phyloP scores from a whole-genome alignment of 2,113 vertebrate genomes.

The Ophiodon elongatus region DNA sequence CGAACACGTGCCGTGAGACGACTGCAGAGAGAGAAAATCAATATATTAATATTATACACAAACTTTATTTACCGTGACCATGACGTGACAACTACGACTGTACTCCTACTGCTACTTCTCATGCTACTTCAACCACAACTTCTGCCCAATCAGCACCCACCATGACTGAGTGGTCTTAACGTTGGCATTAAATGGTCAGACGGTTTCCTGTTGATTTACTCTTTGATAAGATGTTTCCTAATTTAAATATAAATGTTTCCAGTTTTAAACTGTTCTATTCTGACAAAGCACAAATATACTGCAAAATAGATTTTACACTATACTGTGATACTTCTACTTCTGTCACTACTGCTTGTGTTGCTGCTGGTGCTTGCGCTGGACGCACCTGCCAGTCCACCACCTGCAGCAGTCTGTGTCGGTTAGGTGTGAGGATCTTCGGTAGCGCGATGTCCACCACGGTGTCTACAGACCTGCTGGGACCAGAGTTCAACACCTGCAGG shows the following conservation, averaged over 20 bases:
- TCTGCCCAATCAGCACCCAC: background rate
- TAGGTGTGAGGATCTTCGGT: constrained; percentile 88
- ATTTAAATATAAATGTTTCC: background rate
- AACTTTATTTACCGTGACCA: background rate
- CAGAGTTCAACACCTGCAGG: constrained; percentile 90
- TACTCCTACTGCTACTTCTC: background rate
- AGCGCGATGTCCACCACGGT: constrained; percentile 87
- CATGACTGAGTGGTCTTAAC: background rate
- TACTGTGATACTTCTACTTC: background rate
- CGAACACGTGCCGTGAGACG: constrained; percentile 87
- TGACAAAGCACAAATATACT: background rate
- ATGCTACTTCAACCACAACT: background rate
- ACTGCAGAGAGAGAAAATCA: constrained; percentile 76
- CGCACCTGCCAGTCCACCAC: constrained; percentile 89
- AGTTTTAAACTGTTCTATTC: background rate
- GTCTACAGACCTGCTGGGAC: constrained; percentile 88
- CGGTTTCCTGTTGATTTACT: background rate
- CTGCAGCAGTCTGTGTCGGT: constrained; percentile 86
- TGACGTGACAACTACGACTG: background rate
- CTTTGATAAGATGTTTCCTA: background rate
- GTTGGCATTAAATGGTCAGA: background rate
- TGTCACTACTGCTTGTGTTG: background rate
- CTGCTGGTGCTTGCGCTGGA: background rate
- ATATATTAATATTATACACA: background rate
- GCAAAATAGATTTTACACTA: background rate